Conservation (phyloP, 2,113 vertebrate species). For the Pseudois nayaur region DNA sequence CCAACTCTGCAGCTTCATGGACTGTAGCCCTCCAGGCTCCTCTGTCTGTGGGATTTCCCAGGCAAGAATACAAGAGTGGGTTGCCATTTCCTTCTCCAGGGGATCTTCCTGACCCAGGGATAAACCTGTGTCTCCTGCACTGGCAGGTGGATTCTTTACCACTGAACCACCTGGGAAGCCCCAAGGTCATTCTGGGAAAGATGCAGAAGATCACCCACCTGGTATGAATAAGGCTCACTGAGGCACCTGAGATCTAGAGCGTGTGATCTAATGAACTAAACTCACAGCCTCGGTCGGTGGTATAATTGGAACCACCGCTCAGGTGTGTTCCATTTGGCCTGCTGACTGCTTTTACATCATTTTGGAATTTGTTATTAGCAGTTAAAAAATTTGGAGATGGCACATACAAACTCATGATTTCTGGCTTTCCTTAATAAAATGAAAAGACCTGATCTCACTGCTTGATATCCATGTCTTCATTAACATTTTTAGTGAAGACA, state of each 20-base stretch:
- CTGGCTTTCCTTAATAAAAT: neutral
- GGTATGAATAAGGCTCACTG: neutral
- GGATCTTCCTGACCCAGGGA: neutral
- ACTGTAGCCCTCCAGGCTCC: neutral
- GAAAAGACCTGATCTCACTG: neutral
- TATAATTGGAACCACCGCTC: neutral
- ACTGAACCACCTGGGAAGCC: neutral
- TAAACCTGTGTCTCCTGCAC: neutral
- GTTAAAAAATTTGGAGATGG: neutral
- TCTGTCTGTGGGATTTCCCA: neutral
- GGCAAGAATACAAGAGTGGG: neutral
- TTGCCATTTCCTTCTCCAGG: neutral
- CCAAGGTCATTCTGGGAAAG: neutral
- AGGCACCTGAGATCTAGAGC: neutral
- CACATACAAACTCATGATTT: neutral
- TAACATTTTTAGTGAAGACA: neutral
- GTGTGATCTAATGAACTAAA: fast-evolving
- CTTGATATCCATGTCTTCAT: neutral
- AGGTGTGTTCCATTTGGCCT: neutral
- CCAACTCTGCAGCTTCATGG: neutral
- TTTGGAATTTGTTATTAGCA: neutral
- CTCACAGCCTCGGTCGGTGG: neutral
- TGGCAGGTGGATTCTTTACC: neutral
- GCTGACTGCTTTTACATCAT: neutral
- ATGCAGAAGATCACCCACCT: neutral